Base-by-base conservation (phyloP, 1,140 invertebrate species). In the Diorhabda elongata region DNA sequence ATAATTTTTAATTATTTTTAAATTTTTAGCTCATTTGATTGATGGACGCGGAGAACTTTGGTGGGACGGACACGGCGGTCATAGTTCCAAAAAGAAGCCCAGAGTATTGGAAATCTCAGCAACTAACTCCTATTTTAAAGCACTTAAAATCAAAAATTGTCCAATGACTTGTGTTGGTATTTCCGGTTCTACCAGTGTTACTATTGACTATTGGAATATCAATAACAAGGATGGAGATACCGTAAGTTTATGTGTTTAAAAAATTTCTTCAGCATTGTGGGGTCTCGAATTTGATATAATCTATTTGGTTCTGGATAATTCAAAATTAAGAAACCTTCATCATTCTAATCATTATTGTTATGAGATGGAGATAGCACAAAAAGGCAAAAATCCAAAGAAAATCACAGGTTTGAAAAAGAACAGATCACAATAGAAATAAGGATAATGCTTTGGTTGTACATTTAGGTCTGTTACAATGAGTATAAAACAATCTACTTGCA, bases 131-230 rank as follows among this genome's bases (percentile, higher is more conserved):
- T 9, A 26, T 41, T 41, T 60, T 41, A 26, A 60, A 6, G 41
- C 7, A 26, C 8, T 60, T 41, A 60, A 60, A 4, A 42, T 60
- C 8, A 60, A 60, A 60, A 60, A 60, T 60, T 41, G 11, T 60
- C 59, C 59, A 2, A 8, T 26, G 7, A 26, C 11, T 26, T 26
- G 11, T 42, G 42, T 60, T 42, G 11, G 59, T 7, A 60, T 60
- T 42, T 26, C 11, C n/a, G 11, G 42, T 60, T 41, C 11, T 60
- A 7, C n/a, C 7, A 41, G 41, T 60, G n/a, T 60, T 26, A 60
- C 42, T 42, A 7, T 42, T 6, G 7, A 26, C 8, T 9, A 42
- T 3, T 26, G 11, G 7, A 41, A n/a, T 41, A 60, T 60, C 42
- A 41, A 60, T 42, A 26, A 7, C 42, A 60, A 60, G 42, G 59